A percentile compares a stretch with the other conserved stretches of the same genome.
phyloP scores from a whole-genome alignment of 2,113 vertebrate species.

The Alectura lathami region DNA sequence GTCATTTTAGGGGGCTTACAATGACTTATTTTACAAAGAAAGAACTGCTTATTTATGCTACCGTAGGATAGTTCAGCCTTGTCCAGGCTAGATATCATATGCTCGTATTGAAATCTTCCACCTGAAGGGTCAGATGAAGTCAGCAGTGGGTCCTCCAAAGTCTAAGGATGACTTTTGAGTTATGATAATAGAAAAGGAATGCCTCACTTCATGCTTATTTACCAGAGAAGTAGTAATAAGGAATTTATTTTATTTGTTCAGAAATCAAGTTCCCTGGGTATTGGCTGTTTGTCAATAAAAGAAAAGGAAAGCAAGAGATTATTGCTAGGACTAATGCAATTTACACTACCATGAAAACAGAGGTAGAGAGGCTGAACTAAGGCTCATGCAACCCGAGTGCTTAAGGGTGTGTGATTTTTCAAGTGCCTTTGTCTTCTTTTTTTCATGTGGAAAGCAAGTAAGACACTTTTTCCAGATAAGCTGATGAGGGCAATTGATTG shows the following conservation, averaged over 20 bases:
- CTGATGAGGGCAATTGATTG: background rate
- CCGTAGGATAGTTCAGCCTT: background rate
- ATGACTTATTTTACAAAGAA: background rate
- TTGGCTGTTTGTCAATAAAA: background rate
- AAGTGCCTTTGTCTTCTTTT: background rate
- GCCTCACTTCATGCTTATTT: conserved; percentile 13
- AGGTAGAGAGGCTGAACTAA: background rate
- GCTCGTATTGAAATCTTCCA: background rate
- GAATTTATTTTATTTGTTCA: background rate
- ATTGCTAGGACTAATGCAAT: background rate
- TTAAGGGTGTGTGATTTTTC: background rate
- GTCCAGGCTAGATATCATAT: background rate
- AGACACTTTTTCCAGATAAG: background rate
- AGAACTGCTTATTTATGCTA: background rate
- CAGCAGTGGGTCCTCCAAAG: background rate
- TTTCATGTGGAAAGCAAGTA: background rate
- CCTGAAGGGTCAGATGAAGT: background rate
- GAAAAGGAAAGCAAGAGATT: background rate
- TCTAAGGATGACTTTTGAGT: background rate
- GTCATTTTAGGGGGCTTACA: background rate
- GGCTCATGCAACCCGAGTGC: background rate
- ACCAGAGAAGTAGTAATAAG: background rate
- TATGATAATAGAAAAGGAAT: background rate
- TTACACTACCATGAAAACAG: background rate
- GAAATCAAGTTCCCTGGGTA: background rate